These are phyloP conservation scores for Vesta saturnalis DNA, from an alignment of 2,888 invertebrate species.

Conservation along the genomic window DNA sequence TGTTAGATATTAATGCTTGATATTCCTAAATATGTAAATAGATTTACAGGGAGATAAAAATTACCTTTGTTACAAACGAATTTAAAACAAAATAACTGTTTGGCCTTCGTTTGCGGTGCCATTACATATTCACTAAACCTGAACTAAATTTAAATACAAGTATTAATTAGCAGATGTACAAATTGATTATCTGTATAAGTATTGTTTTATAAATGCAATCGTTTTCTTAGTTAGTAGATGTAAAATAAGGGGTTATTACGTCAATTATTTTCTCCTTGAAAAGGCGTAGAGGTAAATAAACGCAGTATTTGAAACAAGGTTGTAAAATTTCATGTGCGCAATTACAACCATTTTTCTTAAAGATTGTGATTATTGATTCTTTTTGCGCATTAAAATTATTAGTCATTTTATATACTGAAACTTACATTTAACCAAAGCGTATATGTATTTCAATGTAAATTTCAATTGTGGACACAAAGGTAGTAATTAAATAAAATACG, in stretches of 20 bases:
- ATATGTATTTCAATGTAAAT: neutral
- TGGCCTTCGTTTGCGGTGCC: neutral
- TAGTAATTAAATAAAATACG: slow-evolving; percentile 11
- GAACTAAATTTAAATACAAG: slow-evolving; percentile 2
- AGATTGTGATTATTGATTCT: neutral
- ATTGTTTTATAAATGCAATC: neutral
- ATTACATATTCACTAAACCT: neutral
- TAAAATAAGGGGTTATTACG: neutral
- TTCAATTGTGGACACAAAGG: neutral
- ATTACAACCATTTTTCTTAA: neutral
- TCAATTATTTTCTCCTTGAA: slow-evolving; percentile 15
- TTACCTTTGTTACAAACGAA: slow-evolving; percentile 14
- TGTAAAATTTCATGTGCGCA: neutral
- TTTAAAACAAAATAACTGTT: slow-evolving; percentile 7
- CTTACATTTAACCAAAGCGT: neutral
- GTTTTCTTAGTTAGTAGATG: neutral
- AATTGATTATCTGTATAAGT: neutral
- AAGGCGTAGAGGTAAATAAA: slow-evolving; percentile 2
- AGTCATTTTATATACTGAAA: neutral
- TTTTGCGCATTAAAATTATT: neutral
- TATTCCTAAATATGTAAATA: slow-evolving; percentile 14
- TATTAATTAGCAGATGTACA: neutral
- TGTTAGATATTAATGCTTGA: slow-evolving; percentile 14
- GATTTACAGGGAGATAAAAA: slow-evolving; percentile 15
- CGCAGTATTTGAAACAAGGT: neutral